phyloP scores from a whole-genome alignment of 2,113 vertebrate species.

The Psittacus erithacus region DNA sequence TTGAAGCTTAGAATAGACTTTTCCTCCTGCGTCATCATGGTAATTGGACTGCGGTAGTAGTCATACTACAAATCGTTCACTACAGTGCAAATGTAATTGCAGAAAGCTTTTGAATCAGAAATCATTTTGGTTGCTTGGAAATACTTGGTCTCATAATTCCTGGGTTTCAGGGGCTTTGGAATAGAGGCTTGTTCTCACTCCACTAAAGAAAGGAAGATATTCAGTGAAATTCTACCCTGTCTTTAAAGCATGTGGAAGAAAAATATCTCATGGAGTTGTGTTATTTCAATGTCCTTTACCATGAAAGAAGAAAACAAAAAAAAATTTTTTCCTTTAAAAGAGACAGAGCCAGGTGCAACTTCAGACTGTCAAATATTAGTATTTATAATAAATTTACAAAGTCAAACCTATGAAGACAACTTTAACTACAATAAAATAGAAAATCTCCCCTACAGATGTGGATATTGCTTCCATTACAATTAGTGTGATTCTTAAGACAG shows the following conservation, averaged over 20 bases:
- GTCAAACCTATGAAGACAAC: neutral
- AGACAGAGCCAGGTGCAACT: neutral
- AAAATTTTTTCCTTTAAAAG: neutral
- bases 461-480: neutral
- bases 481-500: neutral
- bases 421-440: neutral
- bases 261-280: neutral
- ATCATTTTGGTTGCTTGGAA: neutral
- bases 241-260: neutral
- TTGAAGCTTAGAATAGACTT: neutral
- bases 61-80: neutral
- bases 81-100: neutral
- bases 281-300: neutral
- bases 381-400: neutral
- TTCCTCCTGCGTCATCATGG: neutral
- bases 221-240: neutral
- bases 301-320: neutral
- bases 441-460: neutral
- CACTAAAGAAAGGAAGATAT: neutral
- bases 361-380: neutral
- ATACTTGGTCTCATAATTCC: neutral
- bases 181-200: neutral
- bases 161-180: neutral
- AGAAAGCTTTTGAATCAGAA: constrained; percentile 29
- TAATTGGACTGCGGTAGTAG: neutral